phyloP scores from a whole-genome alignment of 2,797 vertebrate species.

The Capromys pilorides region DNA sequence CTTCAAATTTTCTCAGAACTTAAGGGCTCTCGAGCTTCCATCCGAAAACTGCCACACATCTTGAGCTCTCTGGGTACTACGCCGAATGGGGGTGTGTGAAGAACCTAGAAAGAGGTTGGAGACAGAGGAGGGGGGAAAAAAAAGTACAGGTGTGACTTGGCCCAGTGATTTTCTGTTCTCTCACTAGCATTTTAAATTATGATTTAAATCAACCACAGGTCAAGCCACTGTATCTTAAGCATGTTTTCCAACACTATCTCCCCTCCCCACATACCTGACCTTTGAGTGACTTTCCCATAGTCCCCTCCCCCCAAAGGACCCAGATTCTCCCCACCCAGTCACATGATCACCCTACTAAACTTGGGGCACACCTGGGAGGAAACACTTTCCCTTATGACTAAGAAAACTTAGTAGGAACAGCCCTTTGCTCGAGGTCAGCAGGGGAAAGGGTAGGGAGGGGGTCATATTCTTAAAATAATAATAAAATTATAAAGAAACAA shows the following conservation, averaged over 20 bases:
- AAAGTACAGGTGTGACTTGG: slow-evolving; percentile 88
- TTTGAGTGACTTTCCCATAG: slow-evolving; percentile 38
- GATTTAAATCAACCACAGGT: slow-evolving; percentile 71
- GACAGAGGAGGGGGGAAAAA: slow-evolving; percentile 85
- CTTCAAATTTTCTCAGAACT: slow-evolving; percentile 90
- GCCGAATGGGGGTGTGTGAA: slow-evolving; percentile 88
- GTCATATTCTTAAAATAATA: slow-evolving; percentile 74
- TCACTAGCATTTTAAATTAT: slow-evolving; percentile 69
- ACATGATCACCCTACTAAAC: slow-evolving; percentile 57
- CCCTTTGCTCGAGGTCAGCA: slow-evolving; percentile 76
- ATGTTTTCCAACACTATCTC: slow-evolving; percentile 26
- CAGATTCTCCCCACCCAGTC: not conserved
- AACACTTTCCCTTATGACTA: slow-evolving; percentile 73
- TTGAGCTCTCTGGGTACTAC: slow-evolving; percentile 87
- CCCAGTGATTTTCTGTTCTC: slow-evolving; percentile 80
- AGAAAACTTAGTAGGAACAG: slow-evolving; percentile 72
- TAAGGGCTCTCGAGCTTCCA: slow-evolving; percentile 90
- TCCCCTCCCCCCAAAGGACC: slow-evolving; percentile 54
- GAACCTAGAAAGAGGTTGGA: slow-evolving; percentile 88
- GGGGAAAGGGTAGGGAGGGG: slow-evolving; percentile 63
- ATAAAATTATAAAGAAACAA: slow-evolving; percentile 80
- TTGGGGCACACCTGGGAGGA: slow-evolving; percentile 75
- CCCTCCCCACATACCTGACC: slow-evolving; percentile 50
- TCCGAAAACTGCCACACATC: slow-evolving; percentile 90
- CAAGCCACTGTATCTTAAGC: slow-evolving; percentile 68